These are phyloP conservation scores for Isoperla grammatica DNA, from an alignment of 2,888 invertebrate genomes.

Conservation along the genomic window DNA sequence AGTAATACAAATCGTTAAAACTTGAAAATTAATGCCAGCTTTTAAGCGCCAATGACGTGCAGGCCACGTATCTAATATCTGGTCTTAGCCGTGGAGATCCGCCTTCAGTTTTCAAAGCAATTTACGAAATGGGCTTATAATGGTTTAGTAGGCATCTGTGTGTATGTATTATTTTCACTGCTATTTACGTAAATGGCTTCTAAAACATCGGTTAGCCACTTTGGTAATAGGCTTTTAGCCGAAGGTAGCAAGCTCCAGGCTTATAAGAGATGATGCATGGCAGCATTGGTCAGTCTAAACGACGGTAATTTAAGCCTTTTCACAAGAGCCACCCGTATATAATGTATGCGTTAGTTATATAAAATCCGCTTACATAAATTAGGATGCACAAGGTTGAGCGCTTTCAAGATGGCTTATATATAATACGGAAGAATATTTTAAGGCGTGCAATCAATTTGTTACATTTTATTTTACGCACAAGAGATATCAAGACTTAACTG, in stretches of 20 bases:
- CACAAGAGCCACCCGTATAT: neutral
- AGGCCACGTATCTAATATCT: neutral
- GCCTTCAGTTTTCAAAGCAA: constrained; percentile 16
- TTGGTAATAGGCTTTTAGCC: constrained; percentile 24
- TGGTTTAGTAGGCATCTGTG: constrained; percentile 9
- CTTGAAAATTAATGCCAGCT: neutral
- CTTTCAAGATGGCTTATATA: too few relatives aligned
- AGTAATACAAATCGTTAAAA: neutral
- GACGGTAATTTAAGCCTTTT: constrained; percentile 8
- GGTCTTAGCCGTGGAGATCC: constrained; percentile 5
- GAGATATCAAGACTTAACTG: too few relatives aligned
- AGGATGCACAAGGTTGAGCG: neutral
- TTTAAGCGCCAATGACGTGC: constrained; percentile 7
- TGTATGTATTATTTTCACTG: constrained; percentile 19
- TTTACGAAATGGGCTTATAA: constrained; percentile 23
- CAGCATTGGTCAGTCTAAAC: constrained; percentile 10
- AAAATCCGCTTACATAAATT: constrained; percentile 10
- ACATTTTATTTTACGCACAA: too few relatives aligned
- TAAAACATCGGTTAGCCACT: constrained; percentile 21
- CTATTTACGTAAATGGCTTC: constrained; percentile 23
- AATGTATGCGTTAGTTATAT: neutral
- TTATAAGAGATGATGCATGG: constrained; percentile 14
- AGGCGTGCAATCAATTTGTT: too few relatives aligned
- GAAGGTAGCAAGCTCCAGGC: constrained; percentile 10
- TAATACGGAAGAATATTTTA: too few relatives aligned